Percentiles rank a stretch among this genome's conserved stretches.
phyloP scores from a whole-genome alignment of 1,140 invertebrate genomes.

The Drosophila rhopaloa region DNA sequence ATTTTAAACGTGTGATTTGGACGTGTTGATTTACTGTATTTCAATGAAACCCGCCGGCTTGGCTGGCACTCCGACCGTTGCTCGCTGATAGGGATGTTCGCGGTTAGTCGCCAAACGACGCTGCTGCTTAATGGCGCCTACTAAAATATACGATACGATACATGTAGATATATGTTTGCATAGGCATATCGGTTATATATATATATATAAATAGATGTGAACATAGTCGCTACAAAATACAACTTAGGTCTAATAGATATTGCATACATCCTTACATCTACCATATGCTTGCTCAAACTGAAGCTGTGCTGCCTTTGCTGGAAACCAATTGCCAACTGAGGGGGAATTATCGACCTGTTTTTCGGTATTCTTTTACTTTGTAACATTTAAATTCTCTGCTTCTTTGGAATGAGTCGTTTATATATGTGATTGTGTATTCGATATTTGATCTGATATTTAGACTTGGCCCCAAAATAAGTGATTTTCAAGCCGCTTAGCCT shows the following conservation, averaged over 20 bases:
- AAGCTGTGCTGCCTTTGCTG: constrained; percentile 53
- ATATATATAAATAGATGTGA: constrained; percentile 47
- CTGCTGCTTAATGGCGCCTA: constrained; percentile 87
- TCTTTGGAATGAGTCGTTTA: constrained; percentile 84
- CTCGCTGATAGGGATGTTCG: constrained; percentile 97
- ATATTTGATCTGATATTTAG: constrained; percentile 21
- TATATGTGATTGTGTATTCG: constrained; percentile 49
- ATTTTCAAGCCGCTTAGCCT: constrained; percentile 70
- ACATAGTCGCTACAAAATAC: constrained; percentile 40
- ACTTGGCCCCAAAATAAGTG: constrained; percentile 63
- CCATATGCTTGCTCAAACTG: constrained; percentile 43
- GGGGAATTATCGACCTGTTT: constrained; percentile 22
- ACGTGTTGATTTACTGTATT: constrained; percentile 65
- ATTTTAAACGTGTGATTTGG: not conserved
- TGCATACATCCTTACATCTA: constrained; percentile 48
- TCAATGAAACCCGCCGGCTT: constrained; percentile 85
- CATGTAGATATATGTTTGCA: constrained; percentile 69
- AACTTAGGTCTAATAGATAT: constrained; percentile 54
- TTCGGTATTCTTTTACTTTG: constrained; percentile 32
- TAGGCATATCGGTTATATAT: constrained; percentile 49
- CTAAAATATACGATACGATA: constrained; percentile 84
- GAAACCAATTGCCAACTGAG: constrained; percentile 35
- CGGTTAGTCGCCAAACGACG: constrained; percentile 90
- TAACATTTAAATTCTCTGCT: constrained; percentile 79
- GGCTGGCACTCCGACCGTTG: constrained; percentile 91